phyloP scores from a whole-genome alignment of 2,797 vertebrate species.

The Clamator glandarius region DNA sequence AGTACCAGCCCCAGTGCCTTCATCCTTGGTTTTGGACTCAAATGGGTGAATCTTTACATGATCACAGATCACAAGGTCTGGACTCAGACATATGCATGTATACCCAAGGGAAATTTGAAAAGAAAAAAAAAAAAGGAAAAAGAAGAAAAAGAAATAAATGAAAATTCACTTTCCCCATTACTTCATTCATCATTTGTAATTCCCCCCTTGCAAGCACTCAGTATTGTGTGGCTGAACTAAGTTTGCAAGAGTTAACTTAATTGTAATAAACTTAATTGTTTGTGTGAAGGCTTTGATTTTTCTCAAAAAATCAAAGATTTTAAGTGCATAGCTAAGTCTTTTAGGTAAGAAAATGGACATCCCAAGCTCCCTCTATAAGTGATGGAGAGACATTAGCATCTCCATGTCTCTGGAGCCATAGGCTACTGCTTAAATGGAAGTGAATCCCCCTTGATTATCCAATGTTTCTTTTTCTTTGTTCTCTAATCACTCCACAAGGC shows the following conservation, averaged over 20 bases:
- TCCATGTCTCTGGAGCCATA: not conserved
- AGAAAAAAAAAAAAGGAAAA: not conserved
- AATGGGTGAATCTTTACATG: fast-evolving
- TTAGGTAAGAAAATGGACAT: not conserved
- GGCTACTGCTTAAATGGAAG: not conserved
- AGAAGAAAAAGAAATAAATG: not conserved
- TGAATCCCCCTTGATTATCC: not conserved
- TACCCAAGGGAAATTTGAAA: too few relatives aligned
- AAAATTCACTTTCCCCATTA: not conserved
- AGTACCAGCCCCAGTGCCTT: not conserved
- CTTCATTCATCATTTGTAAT: not conserved
- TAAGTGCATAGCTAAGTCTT: not conserved
- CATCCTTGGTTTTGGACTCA: not conserved
- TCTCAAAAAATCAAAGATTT: not conserved
- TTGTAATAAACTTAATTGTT: not conserved
- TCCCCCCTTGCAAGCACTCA: not conserved
- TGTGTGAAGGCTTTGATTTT: not conserved
- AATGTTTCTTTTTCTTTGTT: not conserved
- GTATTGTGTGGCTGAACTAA: not conserved
- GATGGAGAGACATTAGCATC: fast-evolving
- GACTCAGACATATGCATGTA: not conserved
- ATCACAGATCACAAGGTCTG: not conserved
- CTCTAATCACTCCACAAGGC: not conserved
- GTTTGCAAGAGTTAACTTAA: not conserved
- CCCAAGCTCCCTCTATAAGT: not conserved